These are phyloP conservation scores for Meghimatium bilineatum DNA, from an alignment of 2,888 invertebrate genomes.

Conservation along the genomic window DNA sequence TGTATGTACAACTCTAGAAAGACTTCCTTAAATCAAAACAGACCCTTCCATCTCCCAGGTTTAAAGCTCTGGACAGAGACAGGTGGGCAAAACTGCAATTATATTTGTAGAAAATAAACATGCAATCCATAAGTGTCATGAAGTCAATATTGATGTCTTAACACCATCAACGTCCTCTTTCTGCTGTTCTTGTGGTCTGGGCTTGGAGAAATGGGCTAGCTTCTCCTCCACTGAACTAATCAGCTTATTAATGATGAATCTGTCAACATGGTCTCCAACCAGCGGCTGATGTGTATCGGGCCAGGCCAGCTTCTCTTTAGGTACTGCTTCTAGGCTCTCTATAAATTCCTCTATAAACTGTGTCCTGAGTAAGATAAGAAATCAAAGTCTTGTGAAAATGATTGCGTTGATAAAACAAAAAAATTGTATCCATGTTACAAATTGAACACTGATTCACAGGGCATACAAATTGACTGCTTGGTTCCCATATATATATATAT, in stretches of 20 bases:
- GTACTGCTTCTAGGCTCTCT: constrained; percentile 61
- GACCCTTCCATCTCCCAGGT: background rate
- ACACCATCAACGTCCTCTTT: background rate
- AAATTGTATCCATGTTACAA: no score
- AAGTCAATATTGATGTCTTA: background rate
- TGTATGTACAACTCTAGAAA: background rate
- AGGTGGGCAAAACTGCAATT: background rate
- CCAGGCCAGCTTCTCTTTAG: constrained; percentile 60
- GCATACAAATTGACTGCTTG: no score
- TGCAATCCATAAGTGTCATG: constrained; percentile 11
- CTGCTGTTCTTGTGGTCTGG: constrained; percentile 23
- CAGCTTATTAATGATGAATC: constrained; percentile 67
- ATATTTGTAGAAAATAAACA: background rate
- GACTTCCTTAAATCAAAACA: background rate
- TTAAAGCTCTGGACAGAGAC: background rate
- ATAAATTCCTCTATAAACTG: constrained; percentile 71
- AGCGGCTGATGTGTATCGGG: constrained; percentile 58
- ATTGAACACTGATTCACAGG: no score
- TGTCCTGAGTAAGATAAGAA: constrained; percentile 55
- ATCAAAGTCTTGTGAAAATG: no score
- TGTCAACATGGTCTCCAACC: constrained; percentile 64
- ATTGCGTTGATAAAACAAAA: no score
- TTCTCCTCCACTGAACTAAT: constrained; percentile 69
- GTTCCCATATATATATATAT: no score
- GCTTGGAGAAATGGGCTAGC: constrained; percentile 52